Percentiles rank a stretch among this genome's conserved stretches.
Conservation (phyloP, 2,797 vertebrate species). For the Rachycentron canadum region DNA sequence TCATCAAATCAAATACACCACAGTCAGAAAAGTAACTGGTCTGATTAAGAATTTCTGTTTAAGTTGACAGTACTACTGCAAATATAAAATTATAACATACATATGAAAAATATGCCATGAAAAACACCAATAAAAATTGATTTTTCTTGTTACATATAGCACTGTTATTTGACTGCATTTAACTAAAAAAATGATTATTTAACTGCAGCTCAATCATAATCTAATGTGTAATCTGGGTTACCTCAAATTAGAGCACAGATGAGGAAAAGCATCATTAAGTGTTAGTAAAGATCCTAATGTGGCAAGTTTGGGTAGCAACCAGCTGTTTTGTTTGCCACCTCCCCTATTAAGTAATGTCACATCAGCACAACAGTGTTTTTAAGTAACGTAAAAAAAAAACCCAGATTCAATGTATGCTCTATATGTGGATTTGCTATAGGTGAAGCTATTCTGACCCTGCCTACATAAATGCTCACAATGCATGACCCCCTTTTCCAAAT, state of each 20-base stretch:
- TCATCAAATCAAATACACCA: not conserved
- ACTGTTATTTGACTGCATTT: not conserved
- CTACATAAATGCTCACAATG: conserved; percentile 27
- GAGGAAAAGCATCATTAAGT: not conserved
- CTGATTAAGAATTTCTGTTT: not conserved
- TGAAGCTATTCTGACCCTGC: not conserved
- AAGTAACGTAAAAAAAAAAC: conserved; percentile 2
- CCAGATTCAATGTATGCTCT: not conserved
- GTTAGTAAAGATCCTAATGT: not conserved
- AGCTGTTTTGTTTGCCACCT: not conserved
- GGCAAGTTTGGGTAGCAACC: not conserved
- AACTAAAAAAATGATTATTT: no score
- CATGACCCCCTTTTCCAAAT: conserved; percentile 30
- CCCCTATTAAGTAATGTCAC: not conserved
- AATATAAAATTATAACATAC: not conserved
- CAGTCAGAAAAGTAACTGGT: not conserved
- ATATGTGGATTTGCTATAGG: not conserved
- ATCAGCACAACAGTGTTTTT: not conserved
- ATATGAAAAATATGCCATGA: not conserved
- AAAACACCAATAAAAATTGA: not conserved
- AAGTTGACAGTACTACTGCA: not conserved
- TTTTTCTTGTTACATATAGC: not conserved
- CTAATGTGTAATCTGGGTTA: no score
- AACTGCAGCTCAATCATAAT: no score
- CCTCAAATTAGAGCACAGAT: no score